These are phyloP conservation scores for Artibeus lituratus DNA, from an alignment of 2,797 vertebrate species.

Conservation along the genomic window DNA sequence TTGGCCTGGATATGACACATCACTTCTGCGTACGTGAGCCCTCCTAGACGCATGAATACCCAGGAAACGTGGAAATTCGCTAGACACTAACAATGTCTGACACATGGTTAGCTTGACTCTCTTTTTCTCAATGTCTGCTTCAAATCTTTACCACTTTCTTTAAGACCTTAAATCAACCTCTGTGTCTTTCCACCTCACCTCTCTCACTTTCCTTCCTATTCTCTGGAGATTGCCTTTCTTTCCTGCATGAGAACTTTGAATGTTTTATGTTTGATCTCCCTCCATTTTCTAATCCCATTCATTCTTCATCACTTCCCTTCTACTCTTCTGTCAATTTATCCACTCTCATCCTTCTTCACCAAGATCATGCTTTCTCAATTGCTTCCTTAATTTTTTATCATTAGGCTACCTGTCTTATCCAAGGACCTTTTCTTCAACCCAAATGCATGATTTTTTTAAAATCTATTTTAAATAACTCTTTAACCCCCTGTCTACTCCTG, in stretches of 20 bases:
- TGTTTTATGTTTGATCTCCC: background rate
- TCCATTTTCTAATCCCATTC: background rate
- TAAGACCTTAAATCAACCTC: background rate
- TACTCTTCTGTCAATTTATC: background rate
- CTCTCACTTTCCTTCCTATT: background rate
- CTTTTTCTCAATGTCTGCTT: background rate
- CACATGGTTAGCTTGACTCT: background rate
- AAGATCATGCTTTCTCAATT: background rate
- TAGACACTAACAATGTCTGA: background rate
- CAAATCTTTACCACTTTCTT: background rate
- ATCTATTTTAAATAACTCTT: background rate
- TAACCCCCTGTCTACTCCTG: background rate
- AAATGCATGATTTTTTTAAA: background rate
- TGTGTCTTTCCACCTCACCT: background rate
- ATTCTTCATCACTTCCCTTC: background rate
- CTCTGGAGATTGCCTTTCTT: background rate
- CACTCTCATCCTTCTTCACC: background rate
- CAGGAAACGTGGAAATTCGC: background rate
- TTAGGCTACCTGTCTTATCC: background rate
- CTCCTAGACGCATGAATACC: background rate
- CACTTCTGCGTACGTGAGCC: background rate
- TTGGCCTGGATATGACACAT: background rate
- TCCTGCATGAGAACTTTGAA: background rate
- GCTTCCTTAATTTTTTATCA: background rate
- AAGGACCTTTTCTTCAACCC: background rate